phyloP scores from a whole-genome alignment of 2,888 invertebrate species.

The Leptopilina myrica region DNA sequence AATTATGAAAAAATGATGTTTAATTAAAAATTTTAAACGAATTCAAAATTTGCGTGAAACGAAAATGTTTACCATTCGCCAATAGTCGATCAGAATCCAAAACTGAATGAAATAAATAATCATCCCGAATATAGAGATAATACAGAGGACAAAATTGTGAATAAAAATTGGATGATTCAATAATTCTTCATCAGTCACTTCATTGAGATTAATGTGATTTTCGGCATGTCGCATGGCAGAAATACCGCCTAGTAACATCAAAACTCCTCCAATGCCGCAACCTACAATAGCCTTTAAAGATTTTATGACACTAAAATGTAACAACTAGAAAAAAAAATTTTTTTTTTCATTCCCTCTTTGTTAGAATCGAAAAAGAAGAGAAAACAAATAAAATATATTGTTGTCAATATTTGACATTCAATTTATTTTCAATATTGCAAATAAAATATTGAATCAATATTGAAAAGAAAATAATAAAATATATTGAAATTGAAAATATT shows the following conservation, averaged over 20 bases:
- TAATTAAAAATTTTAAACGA: too few species aligned
- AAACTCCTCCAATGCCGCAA: constrained; percentile 58
- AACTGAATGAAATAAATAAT: constrained; percentile 67
- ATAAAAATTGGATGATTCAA: constrained; percentile 69
- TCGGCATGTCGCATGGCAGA: constrained; percentile 70
- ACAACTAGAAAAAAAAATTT: neutral
- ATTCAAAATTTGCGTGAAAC: too few species aligned
- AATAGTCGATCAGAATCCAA: constrained; percentile 67
- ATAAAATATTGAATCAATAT: too few species aligned
- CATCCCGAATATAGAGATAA: constrained; percentile 69
- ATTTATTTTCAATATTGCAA: constrained; percentile 8
- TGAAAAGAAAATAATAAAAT: too few species aligned
- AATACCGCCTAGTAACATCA: constrained; percentile 65
- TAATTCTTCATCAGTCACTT: constrained; percentile 67
- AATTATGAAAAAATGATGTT: too few species aligned
- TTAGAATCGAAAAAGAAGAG: constrained; percentile 9
- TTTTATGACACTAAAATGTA: constrained; percentile 28
- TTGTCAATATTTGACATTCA: constrained; percentile 8
- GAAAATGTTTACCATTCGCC: constrained; percentile 61
- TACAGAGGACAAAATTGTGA: constrained; percentile 70
- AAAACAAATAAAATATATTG: constrained; percentile 15
- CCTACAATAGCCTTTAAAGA: constrained; percentile 62
- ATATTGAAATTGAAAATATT: too few species aligned
- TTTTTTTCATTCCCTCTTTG: neutral
- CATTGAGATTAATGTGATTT: constrained; percentile 65